These are phyloP conservation scores for Heliconius hewitsoni DNA, from an alignment of 1,140 invertebrate genomes.

Conservation along the genomic window DNA sequence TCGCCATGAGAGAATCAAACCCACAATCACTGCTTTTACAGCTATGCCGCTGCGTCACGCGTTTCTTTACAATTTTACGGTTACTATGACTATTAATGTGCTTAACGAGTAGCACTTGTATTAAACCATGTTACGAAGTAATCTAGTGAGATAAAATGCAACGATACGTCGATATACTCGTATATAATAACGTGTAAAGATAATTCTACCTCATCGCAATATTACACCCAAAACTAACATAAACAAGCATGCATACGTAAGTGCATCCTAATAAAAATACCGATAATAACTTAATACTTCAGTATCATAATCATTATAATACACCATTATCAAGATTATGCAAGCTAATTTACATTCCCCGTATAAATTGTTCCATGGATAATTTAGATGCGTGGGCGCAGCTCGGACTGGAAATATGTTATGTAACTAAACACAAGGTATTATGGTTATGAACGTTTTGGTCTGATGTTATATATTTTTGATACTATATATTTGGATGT, in stretches of 20 bases:
- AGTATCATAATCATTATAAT: slow-evolving; percentile 18
- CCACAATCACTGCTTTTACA: no score
- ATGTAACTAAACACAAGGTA: background rate
- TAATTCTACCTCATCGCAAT: background rate
- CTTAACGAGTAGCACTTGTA: no score
- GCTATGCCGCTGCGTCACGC: no score
- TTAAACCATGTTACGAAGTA: no score
- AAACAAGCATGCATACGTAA: background rate
- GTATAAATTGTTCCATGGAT: slow-evolving; percentile 19
- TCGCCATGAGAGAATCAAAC: no score
- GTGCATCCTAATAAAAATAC: background rate
- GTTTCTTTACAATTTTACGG: no score
- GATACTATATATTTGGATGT: background rate
- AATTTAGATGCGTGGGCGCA: slow-evolving; percentile 14
- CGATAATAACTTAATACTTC: slow-evolving; percentile 12
- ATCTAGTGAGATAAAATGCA: background rate
- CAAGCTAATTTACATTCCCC: slow-evolving; percentile 25
- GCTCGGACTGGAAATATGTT: background rate
- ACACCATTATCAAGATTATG: slow-evolving; percentile 14
- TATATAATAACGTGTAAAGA: background rate
- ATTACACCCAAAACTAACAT: background rate
- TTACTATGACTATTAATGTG: no score
- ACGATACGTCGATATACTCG: background rate
- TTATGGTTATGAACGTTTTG: background rate
- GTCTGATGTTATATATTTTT: background rate